Conservation (phyloP, 1,140 invertebrate species). For the Scaptomyza pallida region DNA sequence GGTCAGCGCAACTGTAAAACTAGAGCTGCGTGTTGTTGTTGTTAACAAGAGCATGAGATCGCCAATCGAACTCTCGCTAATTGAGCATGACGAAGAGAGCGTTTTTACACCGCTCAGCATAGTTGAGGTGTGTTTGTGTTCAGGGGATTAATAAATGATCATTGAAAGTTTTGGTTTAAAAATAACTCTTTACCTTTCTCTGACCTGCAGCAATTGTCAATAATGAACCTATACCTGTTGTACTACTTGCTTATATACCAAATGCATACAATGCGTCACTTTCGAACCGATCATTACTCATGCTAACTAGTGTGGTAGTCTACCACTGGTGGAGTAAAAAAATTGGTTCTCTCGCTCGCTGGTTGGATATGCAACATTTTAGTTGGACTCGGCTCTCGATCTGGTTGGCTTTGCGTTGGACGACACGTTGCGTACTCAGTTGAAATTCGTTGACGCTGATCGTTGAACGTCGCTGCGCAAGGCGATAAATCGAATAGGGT, state of each 20-base stretch:
- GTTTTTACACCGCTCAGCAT: conserved; percentile 12
- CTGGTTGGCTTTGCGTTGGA: conserved; percentile 15
- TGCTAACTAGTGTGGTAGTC: conserved; percentile 40
- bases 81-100: conserved; percentile 12
- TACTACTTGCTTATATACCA: no score
- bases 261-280: no score
- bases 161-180: background rate
- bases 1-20: conserved; percentile 23
- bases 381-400: conserved; percentile 16
- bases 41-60: conserved; percentile 33
- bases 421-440: conserved; percentile 40
- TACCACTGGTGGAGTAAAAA: no score
- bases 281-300: background rate
- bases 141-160: background rate
- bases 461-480: conserved; percentile 59
- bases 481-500: conserved; percentile 11
- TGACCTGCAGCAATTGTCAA: no score
- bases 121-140: no score
- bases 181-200: background rate
- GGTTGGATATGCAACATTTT: conserved; percentile 13
- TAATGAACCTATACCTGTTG: no score
- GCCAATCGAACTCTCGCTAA: background rate
- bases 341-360: background rate
- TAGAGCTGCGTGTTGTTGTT: conserved; percentile 27
- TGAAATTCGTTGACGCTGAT: conserved; percentile 54